Conservation (phyloP, 2,888 invertebrate species). For the Scaptomyza reducta region DNA sequence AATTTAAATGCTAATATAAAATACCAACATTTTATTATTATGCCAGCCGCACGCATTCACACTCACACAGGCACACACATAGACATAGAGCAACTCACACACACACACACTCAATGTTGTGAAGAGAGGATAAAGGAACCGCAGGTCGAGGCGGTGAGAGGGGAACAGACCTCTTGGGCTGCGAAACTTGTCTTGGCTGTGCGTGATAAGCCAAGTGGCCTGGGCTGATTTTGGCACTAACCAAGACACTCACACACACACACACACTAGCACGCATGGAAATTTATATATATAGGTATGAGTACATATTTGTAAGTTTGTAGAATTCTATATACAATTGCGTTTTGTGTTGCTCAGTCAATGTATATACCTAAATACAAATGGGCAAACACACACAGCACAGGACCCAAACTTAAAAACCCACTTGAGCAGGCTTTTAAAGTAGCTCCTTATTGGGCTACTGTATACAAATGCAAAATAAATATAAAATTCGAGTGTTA, state of each 20-base stretch:
- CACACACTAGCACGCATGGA: background rate
- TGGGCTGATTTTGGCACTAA: constrained; percentile 61
- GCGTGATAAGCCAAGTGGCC: constrained; percentile 75
- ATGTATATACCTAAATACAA: constrained; percentile 17
- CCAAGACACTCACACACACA: constrained; percentile 20
- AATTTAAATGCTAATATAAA: constrained; percentile 81
- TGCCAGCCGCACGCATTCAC: constrained; percentile 72
- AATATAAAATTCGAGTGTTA: constrained; percentile 3
- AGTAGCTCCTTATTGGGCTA: constrained; percentile 44
- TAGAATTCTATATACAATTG: constrained; percentile 15
- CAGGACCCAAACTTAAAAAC: constrained; percentile 23
- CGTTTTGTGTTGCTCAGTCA: constrained; percentile 17
- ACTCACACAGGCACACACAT: constrained; percentile 22
- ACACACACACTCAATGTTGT: constrained; percentile 5
- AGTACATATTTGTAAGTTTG: constrained; percentile 4
- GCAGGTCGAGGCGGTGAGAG: constrained; percentile 24
- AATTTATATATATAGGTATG: background rate
- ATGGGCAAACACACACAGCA: constrained; percentile 9
- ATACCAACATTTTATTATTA: constrained; percentile 81
- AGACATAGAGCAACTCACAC: background rate
- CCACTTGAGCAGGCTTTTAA: constrained; percentile 54
- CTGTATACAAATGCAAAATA: constrained; percentile 11
- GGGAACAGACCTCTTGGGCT: constrained; percentile 51
- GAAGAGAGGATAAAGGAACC: background rate
- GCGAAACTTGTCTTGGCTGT: constrained; percentile 63